phyloP scores from a whole-genome alignment of 2,797 vertebrate genomes.

The Caiman crocodilus region DNA sequence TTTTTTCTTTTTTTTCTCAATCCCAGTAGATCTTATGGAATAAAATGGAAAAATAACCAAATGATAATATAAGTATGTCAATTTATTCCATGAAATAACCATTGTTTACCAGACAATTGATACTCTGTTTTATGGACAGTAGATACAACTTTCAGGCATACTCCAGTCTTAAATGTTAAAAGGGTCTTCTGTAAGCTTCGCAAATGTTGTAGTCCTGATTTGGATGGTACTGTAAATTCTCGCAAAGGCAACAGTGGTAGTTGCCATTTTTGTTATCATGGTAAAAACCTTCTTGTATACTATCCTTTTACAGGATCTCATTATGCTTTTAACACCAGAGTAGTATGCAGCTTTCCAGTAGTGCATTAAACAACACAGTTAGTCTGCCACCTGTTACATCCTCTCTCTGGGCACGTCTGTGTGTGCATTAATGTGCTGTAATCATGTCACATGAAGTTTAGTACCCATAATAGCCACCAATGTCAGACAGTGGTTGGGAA shows the following conservation, averaged over 20 bases:
- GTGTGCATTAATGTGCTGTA: neutral
- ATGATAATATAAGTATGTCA: neutral
- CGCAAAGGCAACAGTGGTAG: fast-evolving
- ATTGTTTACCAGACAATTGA: neutral
- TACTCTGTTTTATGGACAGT: neutral
- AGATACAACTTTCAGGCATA: neutral
- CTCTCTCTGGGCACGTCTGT: neutral
- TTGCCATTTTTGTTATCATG: neutral
- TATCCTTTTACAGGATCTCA: neutral
- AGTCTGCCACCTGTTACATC: neutral
- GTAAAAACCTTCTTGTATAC: constrained; percentile 16
- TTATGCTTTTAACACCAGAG: neutral
- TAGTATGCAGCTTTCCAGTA: neutral
- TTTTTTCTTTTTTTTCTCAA: neutral
- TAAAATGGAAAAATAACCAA: neutral
- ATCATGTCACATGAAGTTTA: too few relatives aligned
- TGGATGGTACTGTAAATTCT: neutral
- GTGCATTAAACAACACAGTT: neutral
- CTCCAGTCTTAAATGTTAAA: neutral
- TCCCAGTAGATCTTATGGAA: neutral
- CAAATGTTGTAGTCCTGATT: constrained; percentile 12
- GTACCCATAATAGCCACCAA: too few relatives aligned
- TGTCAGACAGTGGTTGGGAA: too few relatives aligned
- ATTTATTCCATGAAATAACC: neutral
- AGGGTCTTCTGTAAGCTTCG: neutral